A percentile compares a stretch with the other conserved stretches of the same genome.
phyloP scores from a whole-genome alignment of 2,797 vertebrate species.

The Dryobates pubescens region DNA sequence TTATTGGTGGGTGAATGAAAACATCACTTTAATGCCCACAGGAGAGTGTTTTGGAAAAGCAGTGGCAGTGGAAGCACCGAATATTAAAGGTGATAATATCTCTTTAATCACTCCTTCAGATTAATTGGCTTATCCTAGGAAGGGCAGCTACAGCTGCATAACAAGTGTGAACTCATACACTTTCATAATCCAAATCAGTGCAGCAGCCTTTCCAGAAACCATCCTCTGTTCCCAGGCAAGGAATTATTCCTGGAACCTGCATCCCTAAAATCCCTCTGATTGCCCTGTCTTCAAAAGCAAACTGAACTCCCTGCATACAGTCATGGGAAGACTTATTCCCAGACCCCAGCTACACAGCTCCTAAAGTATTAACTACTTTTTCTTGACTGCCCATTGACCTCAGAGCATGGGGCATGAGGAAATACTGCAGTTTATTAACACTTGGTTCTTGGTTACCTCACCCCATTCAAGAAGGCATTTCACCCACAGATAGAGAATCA shows the following conservation, averaged over 20 bases:
- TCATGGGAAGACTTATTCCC: not conserved
- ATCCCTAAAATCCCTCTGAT: not conserved
- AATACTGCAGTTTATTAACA: not conserved
- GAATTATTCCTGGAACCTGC: not conserved
- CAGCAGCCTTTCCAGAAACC: not conserved
- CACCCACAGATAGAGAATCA: not conserved
- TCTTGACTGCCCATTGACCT: not conserved
- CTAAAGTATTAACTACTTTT: not conserved
- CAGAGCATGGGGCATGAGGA: not conserved
- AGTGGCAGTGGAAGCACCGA: not conserved
- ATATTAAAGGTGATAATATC: slow-evolving; percentile 44
- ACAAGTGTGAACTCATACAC: not conserved
- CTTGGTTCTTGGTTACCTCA: not conserved
- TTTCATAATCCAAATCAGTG: not conserved
- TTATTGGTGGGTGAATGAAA: slow-evolving; percentile 48
- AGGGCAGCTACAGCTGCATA: slow-evolving; percentile 19
- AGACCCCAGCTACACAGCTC: not conserved
- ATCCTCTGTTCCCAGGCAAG: not conserved
- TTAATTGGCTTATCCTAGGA: slow-evolving; percentile 39
- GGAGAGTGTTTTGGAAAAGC: slow-evolving; percentile 42
- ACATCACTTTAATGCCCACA: slow-evolving; percentile 18
- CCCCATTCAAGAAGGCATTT: not conserved
- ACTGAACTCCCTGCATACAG: not conserved
- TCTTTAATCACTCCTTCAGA: slow-evolving; percentile 5
- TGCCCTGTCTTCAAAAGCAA: not conserved